These are phyloP conservation scores for Stenopsyche tienmushanensis DNA, from an alignment of 1,140 invertebrate genomes.

Conservation along the genomic window DNA sequence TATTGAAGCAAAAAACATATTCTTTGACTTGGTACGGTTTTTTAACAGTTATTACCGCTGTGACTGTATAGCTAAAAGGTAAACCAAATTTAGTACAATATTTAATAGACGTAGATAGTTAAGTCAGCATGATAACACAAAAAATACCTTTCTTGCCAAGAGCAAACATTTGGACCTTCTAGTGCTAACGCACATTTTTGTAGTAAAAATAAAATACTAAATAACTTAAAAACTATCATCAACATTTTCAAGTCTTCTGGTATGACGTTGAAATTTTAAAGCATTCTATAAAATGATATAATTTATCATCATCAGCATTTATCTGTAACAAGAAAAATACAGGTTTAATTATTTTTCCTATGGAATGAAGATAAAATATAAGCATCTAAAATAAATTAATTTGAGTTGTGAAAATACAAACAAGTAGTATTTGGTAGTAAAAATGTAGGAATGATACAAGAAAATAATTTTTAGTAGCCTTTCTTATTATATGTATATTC, in stretches of 20 bases:
- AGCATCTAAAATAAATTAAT: too few species aligned
- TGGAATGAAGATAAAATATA: too few species aligned
- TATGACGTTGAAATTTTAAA: background rate
- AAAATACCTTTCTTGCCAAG: slow-evolving; percentile 59
- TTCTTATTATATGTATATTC: too few species aligned
- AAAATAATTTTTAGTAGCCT: too few species aligned
- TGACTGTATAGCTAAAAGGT: slow-evolving; percentile 66
- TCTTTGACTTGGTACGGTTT: slow-evolving; percentile 79
- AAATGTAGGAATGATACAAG: too few species aligned
- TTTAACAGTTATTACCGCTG: slow-evolving; percentile 71
- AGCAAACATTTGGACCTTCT: slow-evolving; percentile 59
- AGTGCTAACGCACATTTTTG: slow-evolving; percentile 10
- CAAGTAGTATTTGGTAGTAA: too few species aligned
- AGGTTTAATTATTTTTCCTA: too few species aligned
- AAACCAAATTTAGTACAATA: slow-evolving; percentile 13
- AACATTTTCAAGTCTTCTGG: background rate
- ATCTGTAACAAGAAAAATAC: too few species aligned
- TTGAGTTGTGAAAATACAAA: too few species aligned
- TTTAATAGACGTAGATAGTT: slow-evolving; percentile 24
- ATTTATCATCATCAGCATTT: too few species aligned
- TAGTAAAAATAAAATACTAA: slow-evolving; percentile 13
- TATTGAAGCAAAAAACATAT: slow-evolving; percentile 78
- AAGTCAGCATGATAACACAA: background rate
- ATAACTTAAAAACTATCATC: background rate
- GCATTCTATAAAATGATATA: too few species aligned